A percentile compares a stretch with the other conserved stretches of the same genome.
Conservation (phyloP, 2,888 invertebrate species). For the Morinoia aosen region DNA sequence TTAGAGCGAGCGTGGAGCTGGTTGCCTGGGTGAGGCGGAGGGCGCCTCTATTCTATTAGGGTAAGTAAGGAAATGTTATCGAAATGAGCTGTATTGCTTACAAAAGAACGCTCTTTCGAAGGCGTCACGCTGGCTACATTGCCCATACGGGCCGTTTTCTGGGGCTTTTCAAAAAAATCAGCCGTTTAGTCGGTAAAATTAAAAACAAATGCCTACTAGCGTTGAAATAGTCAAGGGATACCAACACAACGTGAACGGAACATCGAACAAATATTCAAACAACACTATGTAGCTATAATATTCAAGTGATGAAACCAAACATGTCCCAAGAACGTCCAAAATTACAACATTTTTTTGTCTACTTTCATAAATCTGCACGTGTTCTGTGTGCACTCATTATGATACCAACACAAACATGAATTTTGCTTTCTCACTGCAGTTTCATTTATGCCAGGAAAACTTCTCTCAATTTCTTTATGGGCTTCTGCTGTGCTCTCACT, state of each 20-base stretch:
- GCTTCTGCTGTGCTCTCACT: neutral
- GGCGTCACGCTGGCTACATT: constrained; percentile 41
- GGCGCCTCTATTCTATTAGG: constrained; percentile 26
- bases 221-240: neutral
- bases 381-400: neutral
- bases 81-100: constrained; percentile 52
- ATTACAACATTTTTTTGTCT: neutral
- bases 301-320: neutral
- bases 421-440: neutral
- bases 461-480: neutral
- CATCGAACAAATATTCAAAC: neutral
- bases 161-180: neutral
- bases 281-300: neutral
- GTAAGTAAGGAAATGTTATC: constrained; percentile 48
- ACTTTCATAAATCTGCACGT: neutral
- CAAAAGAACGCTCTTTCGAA: constrained; percentile 31
- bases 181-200: neutral
- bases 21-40: neutral
- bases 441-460: neutral
- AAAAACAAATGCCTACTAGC: neutral
- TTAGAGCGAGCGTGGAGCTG: constrained; percentile 23
- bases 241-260: too few relatives aligned
- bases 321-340: neutral
- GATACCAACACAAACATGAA: neutral
- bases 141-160: neutral